Base-by-base conservation (phyloP, 1,140 invertebrate genomes). In the Drosophila mayri region DNA sequence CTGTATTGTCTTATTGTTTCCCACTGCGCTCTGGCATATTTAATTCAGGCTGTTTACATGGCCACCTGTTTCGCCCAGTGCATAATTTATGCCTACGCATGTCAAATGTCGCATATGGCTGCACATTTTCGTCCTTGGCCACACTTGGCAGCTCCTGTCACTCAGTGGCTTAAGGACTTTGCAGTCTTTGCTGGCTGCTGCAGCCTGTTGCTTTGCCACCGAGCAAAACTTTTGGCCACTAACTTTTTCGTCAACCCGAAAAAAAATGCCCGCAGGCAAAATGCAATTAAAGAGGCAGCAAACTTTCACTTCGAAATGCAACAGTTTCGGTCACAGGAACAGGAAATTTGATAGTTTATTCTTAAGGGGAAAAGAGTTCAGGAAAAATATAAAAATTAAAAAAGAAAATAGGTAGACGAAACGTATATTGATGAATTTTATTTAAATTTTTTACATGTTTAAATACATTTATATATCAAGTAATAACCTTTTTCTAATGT, bases 51-150 rank as follows among this genome's bases (percentile, higher is more conserved):
- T 75, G 35, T 75, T 76, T 76, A 52, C 73, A 43, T 22, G 28
- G 30, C 68, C 72, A 74, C 49, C 72, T 73, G 61, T 57, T 67
- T 57, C 59, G 47, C 9, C 41, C 66, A 68, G 64, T 73, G 68
- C 74, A 77, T 77, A 76, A 77, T 76, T 77, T 57, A 77, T 77
- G 74, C 73, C 49, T 76, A 76, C 73, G 73, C 63, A 76, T 61
- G 74, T 77, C 50, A 60, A 68, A 61, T 76, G 74, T 60, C 63
- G 63, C 74, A 77, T 77, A 77, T 77, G 74, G 63, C 62, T 43
- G 32, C 37, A 77, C 66, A 61, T 65, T 50, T 59, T 44, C 37
- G 72, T 41, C 46, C 40, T 59, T 54, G 55, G 35, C n/a, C 18
- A 30, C 49, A 41, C 59, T n/a, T 73, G 71, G 20, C 58, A 64